A percentile compares a stretch with the other conserved stretches of the same genome.
phyloP scores from a whole-genome alignment of 2,888 invertebrate genomes.

The Drosophila leonis region DNA sequence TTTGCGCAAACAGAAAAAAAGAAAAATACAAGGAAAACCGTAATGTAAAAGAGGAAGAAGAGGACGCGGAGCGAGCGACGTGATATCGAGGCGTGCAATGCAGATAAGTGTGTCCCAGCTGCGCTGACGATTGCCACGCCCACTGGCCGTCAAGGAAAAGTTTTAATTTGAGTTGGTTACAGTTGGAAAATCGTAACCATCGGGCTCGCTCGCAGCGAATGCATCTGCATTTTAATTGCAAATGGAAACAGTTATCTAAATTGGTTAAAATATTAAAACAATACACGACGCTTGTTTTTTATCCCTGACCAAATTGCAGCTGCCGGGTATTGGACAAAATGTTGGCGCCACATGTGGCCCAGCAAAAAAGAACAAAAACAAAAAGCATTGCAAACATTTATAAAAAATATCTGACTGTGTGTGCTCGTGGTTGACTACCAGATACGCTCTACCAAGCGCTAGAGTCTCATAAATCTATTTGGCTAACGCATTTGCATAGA shows the following conservation, averaged over 20 bases:
- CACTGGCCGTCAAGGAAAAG: constrained; percentile 70
- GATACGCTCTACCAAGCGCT: constrained; percentile 7
- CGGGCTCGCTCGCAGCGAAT: constrained; percentile 20
- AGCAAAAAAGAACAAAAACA: not conserved
- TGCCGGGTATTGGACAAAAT: constrained; percentile 23
- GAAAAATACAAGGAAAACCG: not conserved
- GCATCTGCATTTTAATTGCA: constrained; percentile 83
- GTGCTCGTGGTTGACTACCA: not conserved
- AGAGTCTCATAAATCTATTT: constrained; percentile 7
- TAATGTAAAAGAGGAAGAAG: not conserved
- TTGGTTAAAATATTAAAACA: constrained; percentile 81
- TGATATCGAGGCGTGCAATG: constrained; percentile 72
- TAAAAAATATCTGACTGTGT: not conserved
- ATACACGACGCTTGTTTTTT: constrained; percentile 50
- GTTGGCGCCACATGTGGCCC: constrained; percentile 34
- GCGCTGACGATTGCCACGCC: constrained; percentile 55
- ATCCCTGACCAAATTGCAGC: constrained; percentile 46
- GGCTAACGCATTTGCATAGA: constrained; percentile 13
- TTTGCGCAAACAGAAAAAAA: constrained; percentile 47
- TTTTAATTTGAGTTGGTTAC: constrained; percentile 78
- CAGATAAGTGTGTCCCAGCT: constrained; percentile 73
- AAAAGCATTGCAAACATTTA: not conserved
- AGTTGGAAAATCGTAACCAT: constrained; percentile 54
- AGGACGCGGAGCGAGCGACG: constrained; percentile 46
- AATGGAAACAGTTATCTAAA: constrained; percentile 84